Evolutionary conservation across 2,113 vertebrate genomes (phyloP), one percentile per base, ranked within the genome.

Genomic region (Neofelis nebulosa): DNA sequence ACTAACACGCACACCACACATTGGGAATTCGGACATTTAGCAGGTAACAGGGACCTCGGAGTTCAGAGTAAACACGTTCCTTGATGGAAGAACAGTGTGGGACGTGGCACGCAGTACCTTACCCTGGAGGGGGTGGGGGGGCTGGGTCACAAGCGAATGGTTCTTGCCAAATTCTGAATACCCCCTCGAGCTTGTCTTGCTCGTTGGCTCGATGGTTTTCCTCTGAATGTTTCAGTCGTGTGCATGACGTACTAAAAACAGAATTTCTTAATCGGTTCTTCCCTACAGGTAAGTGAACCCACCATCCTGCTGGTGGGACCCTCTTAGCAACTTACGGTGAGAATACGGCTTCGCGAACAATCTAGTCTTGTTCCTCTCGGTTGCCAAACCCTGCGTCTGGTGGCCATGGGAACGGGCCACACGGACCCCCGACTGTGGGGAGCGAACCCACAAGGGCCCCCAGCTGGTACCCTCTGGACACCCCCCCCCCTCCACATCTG

Each of bases 131-230:
- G 65, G 41, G 29, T 48, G 82, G 50, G 38, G 63, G 82, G 50
- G 41, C 5, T 6, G 41, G 38, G 50, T 15, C 14, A 80, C 23
- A 65, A 76, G 61, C 38, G 81, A 90, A 48, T 73, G 65, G 89
- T 61, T 74, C 25, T 83, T 52, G 92, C 79, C 29, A 92, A 90
- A 95, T 80, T 92, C 55, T 73, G 73, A 92, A 66, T 10, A 94
- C 16, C 29, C 12, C 41, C 73, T 81, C 38, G 65, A 95, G 69
- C 55, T 93, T 95, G 76, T 61, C 86, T 61, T 33, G 21, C 41
- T 97, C 93, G 52, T 86, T 85, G 91, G 52, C 38, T 94, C 45
- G 91, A 89, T 45, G 93, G 61, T 91, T 97, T 91, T 89, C 48
- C 45, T 96, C 81, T 68, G 85, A 69, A 31, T 91, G 38, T 94